phyloP scores from a whole-genome alignment of 2,113 vertebrate genomes.

The Setophaga petechia region DNA sequence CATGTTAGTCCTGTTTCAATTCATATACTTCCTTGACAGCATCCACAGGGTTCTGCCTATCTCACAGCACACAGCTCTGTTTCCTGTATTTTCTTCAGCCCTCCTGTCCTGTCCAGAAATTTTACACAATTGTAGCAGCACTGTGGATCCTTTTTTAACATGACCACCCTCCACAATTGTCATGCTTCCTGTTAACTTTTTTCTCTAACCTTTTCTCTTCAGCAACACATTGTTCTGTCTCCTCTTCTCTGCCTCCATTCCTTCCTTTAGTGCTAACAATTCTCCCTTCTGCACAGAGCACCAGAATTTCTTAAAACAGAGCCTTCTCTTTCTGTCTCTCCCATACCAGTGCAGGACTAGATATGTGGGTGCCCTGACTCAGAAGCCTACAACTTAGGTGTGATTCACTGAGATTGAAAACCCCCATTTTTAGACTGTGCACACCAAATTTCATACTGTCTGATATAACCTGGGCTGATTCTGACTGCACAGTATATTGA shows the following conservation, averaged over 20 bases:
- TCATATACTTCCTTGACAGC: background rate
- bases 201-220: background rate
- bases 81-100: background rate
- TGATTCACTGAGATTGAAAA: background rate
- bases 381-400: background rate
- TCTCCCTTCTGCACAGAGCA: background rate
- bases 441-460: background rate
- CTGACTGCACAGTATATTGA: background rate
- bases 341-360: background rate
- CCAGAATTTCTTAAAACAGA: background rate
- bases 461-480: background rate
- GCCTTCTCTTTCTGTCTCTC: background rate
- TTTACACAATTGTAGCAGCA: background rate
- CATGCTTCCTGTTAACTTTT: background rate
- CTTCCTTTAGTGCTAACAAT: background rate
- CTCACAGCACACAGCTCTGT: background rate
- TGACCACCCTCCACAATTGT: background rate
- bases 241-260: background rate
- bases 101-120: background rate
- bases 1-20: background rate
- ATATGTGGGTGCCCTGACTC: background rate
- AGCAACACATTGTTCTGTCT: background rate
- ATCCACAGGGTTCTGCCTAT: background rate
- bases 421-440: background rate
- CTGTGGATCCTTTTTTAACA: background rate